Evolutionary conservation across 2,888 invertebrate species (phyloP).

Genomic region (Merodon equestris): DNA sequence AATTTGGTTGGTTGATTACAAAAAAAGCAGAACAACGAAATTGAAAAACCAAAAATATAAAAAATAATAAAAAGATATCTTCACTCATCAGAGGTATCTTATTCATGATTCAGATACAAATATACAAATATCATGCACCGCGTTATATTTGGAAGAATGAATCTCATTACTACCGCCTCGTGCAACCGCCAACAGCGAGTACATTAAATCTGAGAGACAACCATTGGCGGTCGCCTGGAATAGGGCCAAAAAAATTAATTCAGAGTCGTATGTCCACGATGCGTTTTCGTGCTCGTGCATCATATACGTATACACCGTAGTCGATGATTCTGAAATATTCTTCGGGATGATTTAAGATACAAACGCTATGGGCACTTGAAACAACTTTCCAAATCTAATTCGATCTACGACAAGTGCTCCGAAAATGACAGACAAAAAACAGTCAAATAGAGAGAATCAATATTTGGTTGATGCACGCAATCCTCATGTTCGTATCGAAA

Average conservation of each 20-base stretch:
- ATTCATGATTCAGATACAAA: constrained; percentile 7
- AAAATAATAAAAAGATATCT: too few relatives aligned
- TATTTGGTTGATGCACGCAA: not conserved
- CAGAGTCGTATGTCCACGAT: too few relatives aligned
- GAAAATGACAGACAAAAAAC: constrained; percentile 35
- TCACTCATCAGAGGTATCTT: constrained; percentile 13
- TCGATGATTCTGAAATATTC: too few relatives aligned
- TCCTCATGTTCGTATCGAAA: constrained; percentile 13
- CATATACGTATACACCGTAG: constrained; percentile 1
- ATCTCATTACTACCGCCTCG: constrained; percentile 55
- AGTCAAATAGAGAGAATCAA: too few relatives aligned
- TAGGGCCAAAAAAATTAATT: constrained; percentile 52
- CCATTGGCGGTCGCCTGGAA: constrained; percentile 65
- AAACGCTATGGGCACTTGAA: constrained; percentile 42
- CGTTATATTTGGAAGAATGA: constrained; percentile 39
- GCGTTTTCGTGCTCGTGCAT: too few relatives aligned
- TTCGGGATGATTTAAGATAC: too few relatives aligned
- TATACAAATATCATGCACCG: constrained; percentile 31
- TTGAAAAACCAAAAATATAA: too few relatives aligned
- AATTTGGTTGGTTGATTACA: too few relatives aligned
- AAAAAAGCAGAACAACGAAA: too few relatives aligned
- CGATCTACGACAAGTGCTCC: constrained; percentile 16
- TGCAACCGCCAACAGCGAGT: constrained; percentile 44
- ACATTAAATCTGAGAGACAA: constrained; percentile 63
- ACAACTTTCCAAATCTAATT: constrained; percentile 38